Evolutionary conservation across 1,140 invertebrate species (phyloP), one percentile per base, ranked within the genome.

Genomic region (Hydropsyche tenuis): DNA sequence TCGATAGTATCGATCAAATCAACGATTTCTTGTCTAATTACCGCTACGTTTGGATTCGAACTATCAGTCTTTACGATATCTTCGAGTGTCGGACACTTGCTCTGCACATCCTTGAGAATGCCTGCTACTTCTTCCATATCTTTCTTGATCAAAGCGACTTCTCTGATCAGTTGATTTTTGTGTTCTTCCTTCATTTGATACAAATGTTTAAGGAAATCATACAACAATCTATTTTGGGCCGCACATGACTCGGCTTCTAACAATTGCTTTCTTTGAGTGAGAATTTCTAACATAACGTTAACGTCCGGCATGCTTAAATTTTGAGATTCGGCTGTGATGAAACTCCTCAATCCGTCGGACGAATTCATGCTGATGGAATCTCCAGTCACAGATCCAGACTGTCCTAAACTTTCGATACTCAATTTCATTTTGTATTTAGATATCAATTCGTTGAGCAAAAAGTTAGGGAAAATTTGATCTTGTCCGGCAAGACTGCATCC

Each of bases 381-480:
- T 70, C 79, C 79, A 71, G 83, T 77, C 37, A 84, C 81, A 27
- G 86, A 75, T 30, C 86, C 83, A 43, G 89, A 81, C 73, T 88
- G 85, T 76, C 86, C 85, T 72, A 88, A 82, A 81, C 87, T 71
- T 51, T 74, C 74, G n/a, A 76, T 83, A 77, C 87, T 87, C 7
- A 85, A 77, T 71, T 86, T 80, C 9, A 85, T 82, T 79, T 92
- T 91, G 74, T 93, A 89, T 78, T 94, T 93, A 27, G 90, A 87
- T 46, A 95, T 91, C 46, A 96, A 82, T 80, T 96, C 93, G 81
- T 95, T 95, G 51, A 96, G 85, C 45, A 94, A 82, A 81, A 94
- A 94, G 84, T 97, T 94, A 0, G 95, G 95, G 82, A 95, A 95
- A 46, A 97, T 91, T 77, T 92, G 87, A 69, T 94, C 91, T 43